Evolutionary conservation across 2,797 vertebrate genomes (phyloP).

Genomic region (Caiman crocodilus): DNA sequence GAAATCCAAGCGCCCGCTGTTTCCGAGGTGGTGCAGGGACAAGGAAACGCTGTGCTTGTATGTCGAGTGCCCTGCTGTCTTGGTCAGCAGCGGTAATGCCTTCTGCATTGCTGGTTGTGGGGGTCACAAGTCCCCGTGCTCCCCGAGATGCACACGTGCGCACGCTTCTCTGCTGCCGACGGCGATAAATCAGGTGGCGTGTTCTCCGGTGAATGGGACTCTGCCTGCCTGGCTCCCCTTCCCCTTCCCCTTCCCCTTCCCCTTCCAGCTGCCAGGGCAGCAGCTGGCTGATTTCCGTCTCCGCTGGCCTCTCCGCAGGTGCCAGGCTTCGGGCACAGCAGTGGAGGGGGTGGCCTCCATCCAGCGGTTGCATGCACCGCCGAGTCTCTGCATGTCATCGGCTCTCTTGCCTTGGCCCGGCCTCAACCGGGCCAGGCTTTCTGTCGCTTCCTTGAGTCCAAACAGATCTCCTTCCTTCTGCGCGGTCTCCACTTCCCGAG

Average conservation of each 20-base stretch:
- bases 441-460: constrained; percentile 15
- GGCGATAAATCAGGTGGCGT: neutral
- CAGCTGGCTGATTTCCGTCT: neutral
- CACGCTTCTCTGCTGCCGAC: neutral
- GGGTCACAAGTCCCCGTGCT: neutral
- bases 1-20: neutral
- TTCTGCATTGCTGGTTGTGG: neutral
- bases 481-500: neutral
- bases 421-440: constrained; percentile 34
- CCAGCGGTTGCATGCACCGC: neutral
- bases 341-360: constrained; percentile 16
- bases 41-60: neutral
- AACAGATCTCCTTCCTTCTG: constrained; percentile 7
- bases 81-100: neutral
- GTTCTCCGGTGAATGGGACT: neutral
- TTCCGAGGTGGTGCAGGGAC: neutral
- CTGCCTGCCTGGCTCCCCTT: neutral
- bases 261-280: neutral
- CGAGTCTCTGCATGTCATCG: constrained; percentile 34
- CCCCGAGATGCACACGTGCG: neutral
- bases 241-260: too few species aligned
- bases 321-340: rapidly evolving
- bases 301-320: neutral
- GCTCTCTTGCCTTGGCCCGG: constrained; percentile 35
- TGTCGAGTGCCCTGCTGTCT: neutral